Conservation (phyloP, 2,113 vertebrate genomes). For the Limanda limanda region DNA sequence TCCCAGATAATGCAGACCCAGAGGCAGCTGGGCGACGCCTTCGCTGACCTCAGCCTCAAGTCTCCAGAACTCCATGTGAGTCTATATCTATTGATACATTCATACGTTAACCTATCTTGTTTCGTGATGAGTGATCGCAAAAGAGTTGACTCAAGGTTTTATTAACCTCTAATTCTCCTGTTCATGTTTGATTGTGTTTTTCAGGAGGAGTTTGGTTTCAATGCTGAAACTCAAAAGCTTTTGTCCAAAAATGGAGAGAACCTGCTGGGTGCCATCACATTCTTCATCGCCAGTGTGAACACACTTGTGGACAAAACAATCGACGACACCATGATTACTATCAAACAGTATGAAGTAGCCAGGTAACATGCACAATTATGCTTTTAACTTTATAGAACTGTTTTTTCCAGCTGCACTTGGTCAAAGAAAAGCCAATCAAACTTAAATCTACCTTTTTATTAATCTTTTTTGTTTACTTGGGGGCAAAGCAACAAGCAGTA, state of each 20-base stretch:
- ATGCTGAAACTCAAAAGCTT: constrained; percentile 97
- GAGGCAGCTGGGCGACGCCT: constrained; percentile 94
- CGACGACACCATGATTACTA: constrained; percentile 95
- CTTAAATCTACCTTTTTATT: too few species aligned
- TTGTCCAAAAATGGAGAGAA: constrained; percentile 98
- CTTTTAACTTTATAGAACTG: not conserved
- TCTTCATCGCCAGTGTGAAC: constrained; percentile 95
- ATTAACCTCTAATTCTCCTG: not conserved
- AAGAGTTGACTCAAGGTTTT: not conserved
- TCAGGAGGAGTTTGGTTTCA: constrained; percentile 98
- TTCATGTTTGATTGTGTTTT: not conserved
- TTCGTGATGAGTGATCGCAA: not conserved
- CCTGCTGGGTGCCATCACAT: constrained; percentile 94
- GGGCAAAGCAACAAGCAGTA: too few species aligned
- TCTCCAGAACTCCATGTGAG: constrained; percentile 96
- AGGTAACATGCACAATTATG: constrained; percentile 80
- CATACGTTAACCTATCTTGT: too few species aligned
- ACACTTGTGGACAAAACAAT: constrained; percentile 99
- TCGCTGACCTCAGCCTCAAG: constrained; percentile 98
- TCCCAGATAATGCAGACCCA: constrained; percentile 96
- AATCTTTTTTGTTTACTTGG: too few species aligned
- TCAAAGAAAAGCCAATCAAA: too few species aligned
- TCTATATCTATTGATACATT: not conserved
- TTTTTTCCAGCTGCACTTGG: too few species aligned
- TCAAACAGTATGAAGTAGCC: constrained; percentile 96